These are phyloP conservation scores for Chaetodon trifasciatus DNA, from an alignment of 2,797 vertebrate species.

Conservation along the genomic window DNA sequence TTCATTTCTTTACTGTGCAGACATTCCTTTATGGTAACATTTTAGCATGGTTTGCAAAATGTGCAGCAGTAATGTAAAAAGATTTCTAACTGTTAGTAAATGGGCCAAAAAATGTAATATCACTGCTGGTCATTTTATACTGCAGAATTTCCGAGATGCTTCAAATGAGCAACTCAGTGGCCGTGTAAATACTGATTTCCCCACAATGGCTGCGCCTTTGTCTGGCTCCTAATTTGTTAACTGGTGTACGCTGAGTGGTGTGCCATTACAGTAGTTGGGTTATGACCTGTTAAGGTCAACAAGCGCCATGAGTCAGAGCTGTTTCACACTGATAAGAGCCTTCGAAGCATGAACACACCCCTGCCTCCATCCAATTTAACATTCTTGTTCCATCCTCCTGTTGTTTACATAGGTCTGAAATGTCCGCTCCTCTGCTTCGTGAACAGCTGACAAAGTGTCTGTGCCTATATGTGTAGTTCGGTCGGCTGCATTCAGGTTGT, in stretches of 20 bases:
- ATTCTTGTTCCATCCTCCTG: conserved; percentile 41
- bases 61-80: not conserved
- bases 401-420: conserved; percentile 56
- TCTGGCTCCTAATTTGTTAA: conserved; percentile 37
- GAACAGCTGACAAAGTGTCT: conserved; percentile 37
- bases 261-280: conserved; percentile 40
- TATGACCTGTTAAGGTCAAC: conserved; percentile 59
- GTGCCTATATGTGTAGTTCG: not conserved
- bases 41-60: not conserved
- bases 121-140: conserved; percentile 1
- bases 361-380: conserved; percentile 44
- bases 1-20: not conserved
- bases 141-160: conserved; percentile 6
- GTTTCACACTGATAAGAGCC: conserved; percentile 63
- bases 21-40: not conserved
- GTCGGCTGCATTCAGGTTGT: conserved; percentile 15
- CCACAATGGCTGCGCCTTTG: conserved; percentile 22
- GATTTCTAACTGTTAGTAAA: not conserved
- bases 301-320: conserved; percentile 48
- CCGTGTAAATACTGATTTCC: conserved; percentile 37
- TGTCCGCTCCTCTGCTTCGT: conserved; percentile 33
- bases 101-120: not conserved
- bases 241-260: conserved; percentile 37
- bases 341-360: conserved; percentile 44
- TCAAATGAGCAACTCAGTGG: conserved; percentile 17